Conservation (phyloP, 2,888 invertebrate genomes). For the Escarpia spicata region DNA sequence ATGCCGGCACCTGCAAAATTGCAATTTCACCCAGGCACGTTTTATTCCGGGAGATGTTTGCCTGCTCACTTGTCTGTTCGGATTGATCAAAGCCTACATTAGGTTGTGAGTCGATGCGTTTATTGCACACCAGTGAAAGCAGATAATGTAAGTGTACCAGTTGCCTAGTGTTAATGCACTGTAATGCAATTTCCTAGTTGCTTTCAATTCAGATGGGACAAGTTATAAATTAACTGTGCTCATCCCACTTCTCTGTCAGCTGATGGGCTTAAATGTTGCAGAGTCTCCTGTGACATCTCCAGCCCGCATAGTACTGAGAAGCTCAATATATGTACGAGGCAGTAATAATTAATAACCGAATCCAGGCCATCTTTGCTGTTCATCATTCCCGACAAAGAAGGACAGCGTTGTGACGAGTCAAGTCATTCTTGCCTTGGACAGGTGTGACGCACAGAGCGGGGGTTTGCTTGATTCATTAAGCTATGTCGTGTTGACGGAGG, state of each 20-base stretch:
- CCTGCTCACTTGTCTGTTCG: constrained; percentile 10
- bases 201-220: constrained; percentile 5
- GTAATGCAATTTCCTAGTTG: not conserved
- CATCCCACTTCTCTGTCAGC: not conserved
- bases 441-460: not conserved
- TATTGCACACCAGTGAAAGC: not conserved
- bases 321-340: not conserved
- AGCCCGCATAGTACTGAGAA: not conserved
- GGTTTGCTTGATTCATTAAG: not conserved
- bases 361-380: not conserved
- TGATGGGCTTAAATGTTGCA: not conserved
- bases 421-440: not conserved
- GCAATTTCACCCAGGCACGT: constrained; percentile 6
- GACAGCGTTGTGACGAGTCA: not conserved
- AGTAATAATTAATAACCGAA: not conserved
- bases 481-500: not conserved
- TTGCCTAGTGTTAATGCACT: constrained; percentile 4
- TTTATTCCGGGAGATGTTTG: not conserved
- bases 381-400: not conserved
- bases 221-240: not conserved
- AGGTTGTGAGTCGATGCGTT: not conserved
- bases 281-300: not conserved
- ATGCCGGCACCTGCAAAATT: not conserved
- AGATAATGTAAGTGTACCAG: not conserved
- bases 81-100: not conserved